These are phyloP conservation scores for Scotopteryx bipunctaria DNA, from an alignment of 2,888 invertebrate species.

Conservation along the genomic window DNA sequence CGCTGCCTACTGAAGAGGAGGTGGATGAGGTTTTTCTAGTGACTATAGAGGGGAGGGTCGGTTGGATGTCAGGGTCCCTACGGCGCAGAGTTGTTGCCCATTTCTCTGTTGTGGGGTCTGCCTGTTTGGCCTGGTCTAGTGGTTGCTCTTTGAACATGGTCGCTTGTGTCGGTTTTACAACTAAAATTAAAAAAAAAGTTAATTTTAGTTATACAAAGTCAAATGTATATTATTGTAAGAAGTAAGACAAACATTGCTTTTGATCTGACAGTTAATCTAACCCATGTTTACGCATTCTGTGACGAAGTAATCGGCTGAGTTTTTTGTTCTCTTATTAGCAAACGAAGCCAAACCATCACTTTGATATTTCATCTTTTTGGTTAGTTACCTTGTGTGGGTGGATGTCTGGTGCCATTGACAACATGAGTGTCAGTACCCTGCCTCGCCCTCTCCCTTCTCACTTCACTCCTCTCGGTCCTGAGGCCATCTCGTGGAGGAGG, in stretches of 20 bases:
- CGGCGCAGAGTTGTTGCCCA: constrained; percentile 87
- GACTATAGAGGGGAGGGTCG: constrained; percentile 85
- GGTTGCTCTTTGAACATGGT: constrained; percentile 55
- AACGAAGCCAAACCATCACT: background rate
- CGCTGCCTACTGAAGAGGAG: constrained; percentile 64
- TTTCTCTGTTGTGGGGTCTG: constrained; percentile 82
- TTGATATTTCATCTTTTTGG: background rate
- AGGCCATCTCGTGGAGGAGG: constrained; percentile 65
- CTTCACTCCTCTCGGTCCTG: constrained; percentile 57
- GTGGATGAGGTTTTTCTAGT: constrained; percentile 79
- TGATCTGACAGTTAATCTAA: no score
- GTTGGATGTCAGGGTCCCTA: constrained; percentile 86
- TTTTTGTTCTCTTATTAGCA: no score
- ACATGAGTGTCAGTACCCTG: constrained; percentile 54
- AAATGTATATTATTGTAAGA: no score
- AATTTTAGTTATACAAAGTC: constrained; percentile 20
- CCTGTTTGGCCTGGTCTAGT: constrained; percentile 58
- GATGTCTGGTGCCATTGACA: constrained; percentile 68
- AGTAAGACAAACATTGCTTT: no score
- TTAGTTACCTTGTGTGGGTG: constrained; percentile 66
- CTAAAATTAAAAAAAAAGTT: constrained; percentile 52
- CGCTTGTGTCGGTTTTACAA: constrained; percentile 68
- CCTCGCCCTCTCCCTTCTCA: constrained; percentile 53
- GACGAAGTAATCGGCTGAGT: no score
- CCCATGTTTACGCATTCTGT: no score